Conservation (phyloP, 2,113 vertebrate species). For the Platysternon megacephalum region DNA sequence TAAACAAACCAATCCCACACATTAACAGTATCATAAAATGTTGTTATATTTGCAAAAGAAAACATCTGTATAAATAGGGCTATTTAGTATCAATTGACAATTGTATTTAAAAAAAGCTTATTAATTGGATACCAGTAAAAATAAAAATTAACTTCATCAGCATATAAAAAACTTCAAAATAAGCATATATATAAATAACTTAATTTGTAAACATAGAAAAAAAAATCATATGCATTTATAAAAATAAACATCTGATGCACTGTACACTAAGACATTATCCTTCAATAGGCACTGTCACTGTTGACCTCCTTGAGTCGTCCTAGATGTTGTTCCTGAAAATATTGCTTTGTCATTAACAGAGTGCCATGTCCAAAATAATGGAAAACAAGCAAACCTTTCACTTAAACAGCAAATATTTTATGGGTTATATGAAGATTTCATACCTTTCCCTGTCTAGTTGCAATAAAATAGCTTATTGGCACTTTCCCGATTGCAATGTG, state of each 20-base stretch:
- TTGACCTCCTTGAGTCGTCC: constrained; percentile 47
- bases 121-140: constrained; percentile 72
- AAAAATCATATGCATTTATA: constrained; percentile 73
- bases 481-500: rapidly evolving
- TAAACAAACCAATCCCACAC: constrained; percentile 43
- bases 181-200: constrained; percentile 81
- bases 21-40: constrained; percentile 64
- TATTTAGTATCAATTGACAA: constrained; percentile 69
- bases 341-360: constrained; percentile 43
- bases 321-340: constrained; percentile 68
- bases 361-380: constrained; percentile 60
- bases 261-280: constrained; percentile 74
- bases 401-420: constrained; percentile 1
- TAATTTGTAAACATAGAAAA: constrained; percentile 78
- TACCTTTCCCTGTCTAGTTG: neutral
- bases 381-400: neutral
- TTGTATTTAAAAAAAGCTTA: constrained; percentile 65
- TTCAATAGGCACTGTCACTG: constrained; percentile 56
- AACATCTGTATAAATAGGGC: constrained; percentile 69
- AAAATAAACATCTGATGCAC: constrained; percentile 79
- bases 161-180: constrained; percentile 74
- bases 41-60: constrained; percentile 72
- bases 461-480: neutral
- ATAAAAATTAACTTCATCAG: constrained; percentile 73
- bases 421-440: neutral